Evolutionary conservation across 1,140 invertebrate genomes (phyloP).

Genomic region (Brachionus rotundiformis): DNA sequence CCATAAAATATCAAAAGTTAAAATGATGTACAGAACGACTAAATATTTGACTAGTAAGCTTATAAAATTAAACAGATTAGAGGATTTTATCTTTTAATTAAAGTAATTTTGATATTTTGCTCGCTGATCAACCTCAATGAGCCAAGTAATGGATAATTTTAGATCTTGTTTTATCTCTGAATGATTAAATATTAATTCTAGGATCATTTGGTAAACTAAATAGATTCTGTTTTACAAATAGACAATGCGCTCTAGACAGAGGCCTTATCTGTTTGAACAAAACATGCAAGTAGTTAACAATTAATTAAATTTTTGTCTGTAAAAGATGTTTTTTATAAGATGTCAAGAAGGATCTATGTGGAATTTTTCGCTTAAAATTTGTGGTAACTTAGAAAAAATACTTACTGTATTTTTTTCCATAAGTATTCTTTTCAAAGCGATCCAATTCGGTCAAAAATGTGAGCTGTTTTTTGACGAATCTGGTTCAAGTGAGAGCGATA

Average conservation of each 20-base stretch:
- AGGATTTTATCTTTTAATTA: no score
- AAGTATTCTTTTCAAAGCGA: not conserved
- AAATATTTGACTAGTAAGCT: no score
- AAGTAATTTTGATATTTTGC: no score
- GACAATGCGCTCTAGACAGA: not conserved
- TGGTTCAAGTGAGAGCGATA: not conserved
- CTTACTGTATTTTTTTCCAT: not conserved
- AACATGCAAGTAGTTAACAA: not conserved
- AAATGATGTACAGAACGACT: no score
- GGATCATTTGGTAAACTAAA: not conserved
- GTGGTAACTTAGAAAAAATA: no score
- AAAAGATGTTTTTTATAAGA: not conserved
- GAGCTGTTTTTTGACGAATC: not conserved
- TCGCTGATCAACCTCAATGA: no score
- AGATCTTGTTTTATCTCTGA: no score
- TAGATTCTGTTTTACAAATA: not conserved
- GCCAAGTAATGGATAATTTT: no score
- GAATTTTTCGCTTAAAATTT: not conserved
- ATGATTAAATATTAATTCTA: no score
- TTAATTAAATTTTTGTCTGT: not conserved
- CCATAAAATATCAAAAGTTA: no score
- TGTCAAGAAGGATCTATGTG: not conserved
- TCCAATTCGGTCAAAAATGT: not conserved
- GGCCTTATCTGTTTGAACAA: not conserved
- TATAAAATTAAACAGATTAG: no score